A percentile compares a stretch with the other conserved stretches of the same genome.
phyloP scores from a whole-genome alignment of 2,797 vertebrate species.

The Pangasius mekongensis region DNA sequence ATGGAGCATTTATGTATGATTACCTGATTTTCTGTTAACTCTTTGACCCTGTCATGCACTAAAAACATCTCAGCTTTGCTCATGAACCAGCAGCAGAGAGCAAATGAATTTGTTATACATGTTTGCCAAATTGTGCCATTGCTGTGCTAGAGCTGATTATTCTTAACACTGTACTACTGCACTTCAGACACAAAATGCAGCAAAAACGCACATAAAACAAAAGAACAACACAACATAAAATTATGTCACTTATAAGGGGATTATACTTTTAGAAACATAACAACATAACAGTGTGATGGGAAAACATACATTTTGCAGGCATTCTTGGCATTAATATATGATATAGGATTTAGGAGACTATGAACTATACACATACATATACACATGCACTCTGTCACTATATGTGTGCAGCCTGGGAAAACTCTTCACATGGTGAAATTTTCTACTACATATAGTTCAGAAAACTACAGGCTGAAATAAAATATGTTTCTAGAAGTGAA shows the following conservation, averaged over 20 bases:
- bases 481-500: not conserved
- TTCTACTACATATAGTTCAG: not conserved
- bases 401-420: not conserved
- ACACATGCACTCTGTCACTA: not conserved
- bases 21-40: not conserved
- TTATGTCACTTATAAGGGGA: not conserved
- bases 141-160: conserved; percentile 16
- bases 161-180: not conserved
- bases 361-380: not conserved
- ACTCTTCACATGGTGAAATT: not conserved
- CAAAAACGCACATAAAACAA: conserved; percentile 32
- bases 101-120: conserved; percentile 5
- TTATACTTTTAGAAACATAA: not conserved
- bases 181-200: not conserved
- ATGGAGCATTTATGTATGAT: not conserved
- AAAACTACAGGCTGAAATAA: not conserved
- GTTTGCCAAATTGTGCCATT: conserved; percentile 22
- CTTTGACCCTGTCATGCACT: not conserved
- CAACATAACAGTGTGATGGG: conserved; percentile 8
- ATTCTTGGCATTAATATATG: conserved; percentile 19
- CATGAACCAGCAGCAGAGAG: not conserved
- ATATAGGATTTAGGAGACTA: conserved; percentile 1
- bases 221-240: conserved; percentile 51
- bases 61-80: not conserved
- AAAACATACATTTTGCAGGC: conserved; percentile 18